These are phyloP conservation scores for Chelonus insularis DNA, from an alignment of 1,140 invertebrate species.

Conservation along the genomic window DNA sequence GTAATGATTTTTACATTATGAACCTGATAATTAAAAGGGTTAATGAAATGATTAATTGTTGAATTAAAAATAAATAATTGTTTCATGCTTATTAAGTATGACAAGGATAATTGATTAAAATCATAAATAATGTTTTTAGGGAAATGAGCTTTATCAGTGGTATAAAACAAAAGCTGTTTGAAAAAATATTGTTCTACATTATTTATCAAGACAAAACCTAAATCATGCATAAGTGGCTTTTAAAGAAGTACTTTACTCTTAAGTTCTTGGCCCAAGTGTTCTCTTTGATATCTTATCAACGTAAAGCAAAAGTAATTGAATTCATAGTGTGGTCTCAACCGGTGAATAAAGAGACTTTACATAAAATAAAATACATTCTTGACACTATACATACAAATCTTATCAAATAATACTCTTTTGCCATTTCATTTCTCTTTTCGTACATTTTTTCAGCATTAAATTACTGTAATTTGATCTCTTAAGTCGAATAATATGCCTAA, in stretches of 20 bases:
- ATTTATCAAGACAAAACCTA: no score
- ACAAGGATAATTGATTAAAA: background rate
- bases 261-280: background rate
- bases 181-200: background rate
- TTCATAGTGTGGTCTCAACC: background rate
- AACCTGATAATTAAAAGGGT: no score
- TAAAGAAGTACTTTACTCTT: background rate
- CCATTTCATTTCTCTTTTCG: background rate
- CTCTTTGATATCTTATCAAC: slow-evolving; percentile 9
- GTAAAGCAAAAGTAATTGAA: background rate
- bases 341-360: background rate
- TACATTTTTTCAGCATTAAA: background rate
- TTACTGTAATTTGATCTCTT: background rate
- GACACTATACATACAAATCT: background rate
- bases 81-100: no score
- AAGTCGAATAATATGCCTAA: background rate
- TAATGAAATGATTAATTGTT: no score
- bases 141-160: background rate
- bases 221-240: background rate
- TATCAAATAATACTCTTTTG: background rate
- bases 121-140: background rate
- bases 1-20: no score
- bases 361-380: slow-evolving; percentile 2
- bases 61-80: no score
- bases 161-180: background rate